Evolutionary conservation across 2,113 vertebrate genomes (phyloP).

Genomic region (Zosterops pallidus): DNA sequence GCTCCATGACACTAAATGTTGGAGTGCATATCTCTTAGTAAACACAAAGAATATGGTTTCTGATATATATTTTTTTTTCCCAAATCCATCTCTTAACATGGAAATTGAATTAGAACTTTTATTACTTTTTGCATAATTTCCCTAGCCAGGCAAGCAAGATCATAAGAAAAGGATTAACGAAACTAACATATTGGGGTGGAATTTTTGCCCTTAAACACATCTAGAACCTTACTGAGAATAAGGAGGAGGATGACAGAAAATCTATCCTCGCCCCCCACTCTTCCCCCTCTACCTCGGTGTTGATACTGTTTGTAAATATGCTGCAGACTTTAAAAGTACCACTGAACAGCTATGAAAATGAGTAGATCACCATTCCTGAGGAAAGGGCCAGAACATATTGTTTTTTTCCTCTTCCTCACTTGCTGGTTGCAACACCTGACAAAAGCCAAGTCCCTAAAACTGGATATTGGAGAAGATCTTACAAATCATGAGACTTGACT

Average conservation of each 20-base stretch:
- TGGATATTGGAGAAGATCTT: neutral
- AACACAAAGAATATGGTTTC: conserved; percentile 59
- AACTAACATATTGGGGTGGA: neutral
- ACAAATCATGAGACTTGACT: neutral
- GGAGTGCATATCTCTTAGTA: conserved; percentile 59
- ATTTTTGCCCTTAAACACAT: neutral
- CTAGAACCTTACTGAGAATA: neutral
- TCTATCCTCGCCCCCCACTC: neutral
- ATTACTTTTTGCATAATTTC: conserved; percentile 59
- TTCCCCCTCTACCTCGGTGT: neutral
- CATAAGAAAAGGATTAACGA: conserved; percentile 6
- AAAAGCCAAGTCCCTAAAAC: neutral
- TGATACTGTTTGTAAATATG: neutral
- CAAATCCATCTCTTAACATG: conserved; percentile 23
- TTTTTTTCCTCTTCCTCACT: accelerated
- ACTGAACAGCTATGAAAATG: neutral
- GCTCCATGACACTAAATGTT: conserved; percentile 57
- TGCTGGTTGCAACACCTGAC: neutral
- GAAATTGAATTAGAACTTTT: conserved; percentile 69
- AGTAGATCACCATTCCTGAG: neutral
- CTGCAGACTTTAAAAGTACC: neutral
- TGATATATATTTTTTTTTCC: neutral
- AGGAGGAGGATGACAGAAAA: neutral
- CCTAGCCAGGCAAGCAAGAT: neutral
- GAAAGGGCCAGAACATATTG: neutral